Evolutionary conservation across 2,797 vertebrate genomes (phyloP).

Genomic region (Bryconaethiops microstoma): DNA sequence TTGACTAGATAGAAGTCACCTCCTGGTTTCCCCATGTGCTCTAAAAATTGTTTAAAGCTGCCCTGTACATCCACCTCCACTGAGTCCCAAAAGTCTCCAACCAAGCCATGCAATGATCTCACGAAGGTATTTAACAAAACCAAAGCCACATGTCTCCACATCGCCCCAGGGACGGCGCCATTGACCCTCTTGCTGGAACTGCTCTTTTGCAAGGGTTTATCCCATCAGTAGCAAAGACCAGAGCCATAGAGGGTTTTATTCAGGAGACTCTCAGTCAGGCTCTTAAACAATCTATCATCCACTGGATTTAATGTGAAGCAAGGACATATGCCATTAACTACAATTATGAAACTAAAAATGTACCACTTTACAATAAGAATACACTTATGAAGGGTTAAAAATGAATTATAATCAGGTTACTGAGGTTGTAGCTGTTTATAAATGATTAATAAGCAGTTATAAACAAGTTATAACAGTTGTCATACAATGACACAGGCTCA

Average conservation of each 20-base stretch:
- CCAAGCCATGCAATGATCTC: constrained; percentile 18
- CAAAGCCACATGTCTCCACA: neutral
- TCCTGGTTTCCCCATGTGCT: neutral
- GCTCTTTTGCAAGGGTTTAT: neutral
- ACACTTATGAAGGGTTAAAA: no score
- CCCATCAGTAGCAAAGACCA: neutral
- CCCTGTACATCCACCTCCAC: neutral
- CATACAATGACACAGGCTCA: no score
- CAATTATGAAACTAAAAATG: no score
- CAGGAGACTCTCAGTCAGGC: no score
- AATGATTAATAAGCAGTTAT: no score
- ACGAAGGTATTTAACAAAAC: constrained; percentile 2
- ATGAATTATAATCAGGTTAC: no score
- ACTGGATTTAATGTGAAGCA: neutral
- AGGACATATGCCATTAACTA: no score
- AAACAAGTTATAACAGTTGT: no score
- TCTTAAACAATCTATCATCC: no score
- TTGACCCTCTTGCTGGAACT: neutral
- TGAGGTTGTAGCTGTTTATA: no score
- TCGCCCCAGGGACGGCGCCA: neutral
- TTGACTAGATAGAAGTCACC: neutral
- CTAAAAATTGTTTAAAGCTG: constrained; percentile 8
- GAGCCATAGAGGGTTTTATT: neutral
- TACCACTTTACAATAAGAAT: no score
- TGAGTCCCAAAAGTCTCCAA: constrained; percentile 1